Percentiles rank a stretch among this genome's conserved stretches.
Conservation (phyloP, 2,113 vertebrate genomes). For the Syngnathus scovelli region DNA sequence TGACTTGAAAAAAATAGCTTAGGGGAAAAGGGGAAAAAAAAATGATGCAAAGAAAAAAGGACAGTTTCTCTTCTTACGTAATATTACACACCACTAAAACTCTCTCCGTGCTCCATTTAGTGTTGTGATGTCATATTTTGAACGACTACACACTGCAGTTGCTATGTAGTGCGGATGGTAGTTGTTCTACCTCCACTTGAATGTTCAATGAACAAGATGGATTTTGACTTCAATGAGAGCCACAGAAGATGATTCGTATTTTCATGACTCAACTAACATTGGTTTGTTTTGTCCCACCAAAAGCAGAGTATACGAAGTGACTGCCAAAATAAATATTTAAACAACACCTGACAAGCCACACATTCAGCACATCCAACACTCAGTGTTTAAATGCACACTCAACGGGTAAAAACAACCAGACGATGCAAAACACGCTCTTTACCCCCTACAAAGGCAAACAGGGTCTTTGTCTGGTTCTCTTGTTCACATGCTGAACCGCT, state of each 20-base stretch:
- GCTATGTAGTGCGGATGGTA: background rate
- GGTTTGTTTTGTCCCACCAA: background rate
- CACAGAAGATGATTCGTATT: background rate
- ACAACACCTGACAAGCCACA: constrained; percentile 7
- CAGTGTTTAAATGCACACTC: constrained; percentile 26
- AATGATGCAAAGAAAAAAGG: constrained; percentile 8
- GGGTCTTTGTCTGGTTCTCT: constrained; percentile 51
- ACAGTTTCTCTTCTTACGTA: constrained; percentile 50
- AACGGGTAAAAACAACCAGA: constrained; percentile 37
- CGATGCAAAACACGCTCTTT: constrained; percentile 18
- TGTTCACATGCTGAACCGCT: constrained; percentile 66
- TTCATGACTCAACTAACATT: background rate
- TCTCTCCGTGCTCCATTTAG: background rate
- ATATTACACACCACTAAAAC: constrained; percentile 6
- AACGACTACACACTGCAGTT: background rate
- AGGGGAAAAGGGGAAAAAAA: constrained; percentile 1
- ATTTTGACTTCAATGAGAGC: background rate
- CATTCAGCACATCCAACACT: constrained; percentile 43
- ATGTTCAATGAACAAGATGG: background rate
- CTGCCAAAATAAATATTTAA: background rate
- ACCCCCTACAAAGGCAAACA: constrained; percentile 53
- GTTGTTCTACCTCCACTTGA: background rate
- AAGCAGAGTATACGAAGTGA: background rate
- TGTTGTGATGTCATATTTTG: background rate
- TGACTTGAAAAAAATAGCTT: constrained; percentile 20